Base-by-base conservation (phyloP, 2,888 invertebrate species). In the Notocelia uddmanniana region DNA sequence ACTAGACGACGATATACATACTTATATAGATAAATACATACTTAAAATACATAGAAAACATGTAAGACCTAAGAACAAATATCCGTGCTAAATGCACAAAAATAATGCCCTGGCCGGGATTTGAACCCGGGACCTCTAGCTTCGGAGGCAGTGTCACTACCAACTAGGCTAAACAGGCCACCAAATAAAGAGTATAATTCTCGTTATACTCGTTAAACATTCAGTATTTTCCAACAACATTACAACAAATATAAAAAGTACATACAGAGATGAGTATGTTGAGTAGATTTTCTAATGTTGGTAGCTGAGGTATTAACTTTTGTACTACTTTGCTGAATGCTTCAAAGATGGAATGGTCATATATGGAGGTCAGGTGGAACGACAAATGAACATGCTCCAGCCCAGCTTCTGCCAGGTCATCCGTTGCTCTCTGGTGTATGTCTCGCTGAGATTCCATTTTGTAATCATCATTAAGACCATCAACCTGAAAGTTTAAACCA, bases 241-340 rank as follows among this genome's bases (percentile, higher is more conserved):
- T 31, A 31, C 31, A 8, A 31, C 31, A 31, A 50, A 57, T 15
- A 45, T 68, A 60, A 21, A 59, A 37, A 74, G 48, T 76, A 94
- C 96, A 96, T 94, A 99, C 99, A 79, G 98, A 98, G 93, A 99
- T 99, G 79, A 99, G 96, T 86, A 99, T 98, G 89, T 99, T 99
- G 75, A 99, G 94, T 77, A 99, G 95, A 92, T 99, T 98, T 94
- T 99, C 99, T 86, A 99, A 94, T 2, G 98, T 98, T 41, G 99
- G 98, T 81, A 99, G 94, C 89, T 99, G 99, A 48, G 98, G 98
- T 84, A 99, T 99, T 75, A 99, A 93, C 89, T 99, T 99, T 89
- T 99, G 99, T 66, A 99, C 99, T 75, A 99, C 99, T 96, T 99
- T 99, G 81, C 99, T 99, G 93, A 99, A 99, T 13, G 99, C 99